These are phyloP conservation scores for Mactra quadrangularis DNA, from an alignment of 1,140 invertebrate species.

Conservation along the genomic window DNA sequence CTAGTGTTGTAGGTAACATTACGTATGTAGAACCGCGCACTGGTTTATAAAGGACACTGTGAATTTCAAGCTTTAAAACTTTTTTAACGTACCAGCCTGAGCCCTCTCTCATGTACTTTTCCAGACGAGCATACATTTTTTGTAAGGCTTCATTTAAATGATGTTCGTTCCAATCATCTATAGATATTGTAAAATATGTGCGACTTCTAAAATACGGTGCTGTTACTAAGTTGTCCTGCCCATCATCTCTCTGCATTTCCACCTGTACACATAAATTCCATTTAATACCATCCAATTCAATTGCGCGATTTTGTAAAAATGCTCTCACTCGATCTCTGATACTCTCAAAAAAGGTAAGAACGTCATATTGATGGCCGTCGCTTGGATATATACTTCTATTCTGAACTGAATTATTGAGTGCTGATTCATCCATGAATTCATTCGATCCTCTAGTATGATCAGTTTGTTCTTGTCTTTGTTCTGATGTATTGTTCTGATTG, in stretches of 20 bases:
- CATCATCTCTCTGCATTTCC: conserved; percentile 19
- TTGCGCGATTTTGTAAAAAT: neutral
- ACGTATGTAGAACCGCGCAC: conserved; percentile 9
- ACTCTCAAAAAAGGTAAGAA: conserved; percentile 21
- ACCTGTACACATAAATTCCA: conserved; percentile 24
- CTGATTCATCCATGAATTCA: neutral
- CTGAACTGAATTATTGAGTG: neutral
- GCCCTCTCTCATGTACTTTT: conserved; percentile 6
- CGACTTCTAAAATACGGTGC: conserved; percentile 30
- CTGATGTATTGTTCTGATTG: neutral
- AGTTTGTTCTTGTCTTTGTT: neutral
- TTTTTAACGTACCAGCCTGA: conserved; percentile 8
- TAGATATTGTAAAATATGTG: conserved; percentile 5
- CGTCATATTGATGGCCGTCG: neutral
- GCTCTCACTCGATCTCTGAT: conserved; percentile 10
- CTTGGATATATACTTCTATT: conserved; percentile 11
- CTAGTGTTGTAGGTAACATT: neutral
- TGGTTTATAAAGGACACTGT: conserved; percentile 1
- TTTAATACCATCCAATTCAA: neutral
- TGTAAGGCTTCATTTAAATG: conserved; percentile 29
- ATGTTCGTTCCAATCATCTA: conserved; percentile 6
- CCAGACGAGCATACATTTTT: conserved; percentile 17
- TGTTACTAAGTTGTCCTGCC: neutral
- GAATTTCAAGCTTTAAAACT: conserved; percentile 22
- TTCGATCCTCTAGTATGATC: neutral